phyloP scores from a whole-genome alignment of 2,113 vertebrate genomes.

The Puntigrus tetrazona region DNA sequence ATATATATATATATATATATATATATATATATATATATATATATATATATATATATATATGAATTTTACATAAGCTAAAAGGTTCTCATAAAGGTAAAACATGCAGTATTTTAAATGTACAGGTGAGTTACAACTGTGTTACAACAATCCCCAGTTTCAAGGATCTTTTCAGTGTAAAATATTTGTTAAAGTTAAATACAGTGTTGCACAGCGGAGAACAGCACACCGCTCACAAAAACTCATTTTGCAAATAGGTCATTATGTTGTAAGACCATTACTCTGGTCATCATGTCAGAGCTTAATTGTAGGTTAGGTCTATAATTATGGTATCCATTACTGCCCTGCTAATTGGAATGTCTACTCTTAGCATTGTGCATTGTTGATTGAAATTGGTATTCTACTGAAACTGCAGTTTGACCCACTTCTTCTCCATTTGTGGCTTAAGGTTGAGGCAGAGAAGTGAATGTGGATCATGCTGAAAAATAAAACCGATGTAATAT shows the following conservation, averaged over 20 bases:
- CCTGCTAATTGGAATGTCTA: conserved; percentile 31
- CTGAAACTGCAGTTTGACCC: conserved; percentile 32
- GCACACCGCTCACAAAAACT: neutral
- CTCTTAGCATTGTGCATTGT: conserved; percentile 39
- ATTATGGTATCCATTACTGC: conserved; percentile 38
- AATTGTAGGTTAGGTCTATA: conserved; percentile 35
- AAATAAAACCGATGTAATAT: neutral
- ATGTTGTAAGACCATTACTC: conserved; percentile 2
- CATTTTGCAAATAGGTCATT: conserved; percentile 3
- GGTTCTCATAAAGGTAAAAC: neutral
- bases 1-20: no score
- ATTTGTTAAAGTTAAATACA: neutral
- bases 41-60: no score
- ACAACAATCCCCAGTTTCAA: neutral
- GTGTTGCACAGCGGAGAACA: neutral
- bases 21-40: no score
- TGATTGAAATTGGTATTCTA: conserved; percentile 25
- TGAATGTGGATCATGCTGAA: conserved; percentile 1
- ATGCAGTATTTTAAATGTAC: neutral
- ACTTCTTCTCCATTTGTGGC: conserved; percentile 6
- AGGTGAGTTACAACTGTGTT: neutral
- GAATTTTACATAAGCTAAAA: neutral
- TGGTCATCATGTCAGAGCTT: conserved; percentile 35
- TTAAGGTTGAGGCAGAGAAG: neutral
- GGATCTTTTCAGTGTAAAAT: neutral